phyloP scores from a whole-genome alignment of 2,113 vertebrate genomes.

The Acrocephalus arundinaceus region DNA sequence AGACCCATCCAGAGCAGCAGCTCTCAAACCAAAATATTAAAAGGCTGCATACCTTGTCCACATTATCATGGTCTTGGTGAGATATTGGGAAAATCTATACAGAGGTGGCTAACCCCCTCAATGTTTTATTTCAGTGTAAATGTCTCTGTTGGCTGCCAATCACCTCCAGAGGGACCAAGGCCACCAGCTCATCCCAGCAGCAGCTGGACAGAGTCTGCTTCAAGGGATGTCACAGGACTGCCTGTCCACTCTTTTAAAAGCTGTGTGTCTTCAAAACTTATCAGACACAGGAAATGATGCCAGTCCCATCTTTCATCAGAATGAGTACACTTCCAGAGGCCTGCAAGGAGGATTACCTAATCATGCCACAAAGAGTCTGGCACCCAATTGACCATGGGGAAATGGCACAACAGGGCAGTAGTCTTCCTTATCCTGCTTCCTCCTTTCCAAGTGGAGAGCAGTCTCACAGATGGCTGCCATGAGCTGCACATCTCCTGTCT shows the following conservation, averaged over 20 bases:
- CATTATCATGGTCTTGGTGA: not conserved
- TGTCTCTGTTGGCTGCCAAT: not conserved
- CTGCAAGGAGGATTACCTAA: not conserved
- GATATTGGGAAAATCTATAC: not conserved
- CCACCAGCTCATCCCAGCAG: not conserved
- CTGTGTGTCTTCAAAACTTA: not conserved
- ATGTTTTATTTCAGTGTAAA: not conserved
- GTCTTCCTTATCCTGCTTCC: not conserved
- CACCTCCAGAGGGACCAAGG: not conserved
- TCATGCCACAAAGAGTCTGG: not conserved
- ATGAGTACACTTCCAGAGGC: fast-evolving
- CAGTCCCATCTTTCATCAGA: not conserved
- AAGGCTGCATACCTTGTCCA: not conserved
- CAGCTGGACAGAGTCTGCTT: not conserved
- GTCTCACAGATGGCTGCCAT: not conserved
- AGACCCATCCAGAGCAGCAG: not conserved
- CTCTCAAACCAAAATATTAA: not conserved
- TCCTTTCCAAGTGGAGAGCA: not conserved
- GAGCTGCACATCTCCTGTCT: not conserved
- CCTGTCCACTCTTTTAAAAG: not conserved
- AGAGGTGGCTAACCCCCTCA: not conserved
- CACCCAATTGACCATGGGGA: fast-evolving
- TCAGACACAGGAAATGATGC: not conserved
- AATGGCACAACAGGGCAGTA: not conserved
- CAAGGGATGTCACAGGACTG: not conserved